These are phyloP conservation scores for Plusia festucae DNA, from an alignment of 2,888 invertebrate species.

Conservation along the genomic window DNA sequence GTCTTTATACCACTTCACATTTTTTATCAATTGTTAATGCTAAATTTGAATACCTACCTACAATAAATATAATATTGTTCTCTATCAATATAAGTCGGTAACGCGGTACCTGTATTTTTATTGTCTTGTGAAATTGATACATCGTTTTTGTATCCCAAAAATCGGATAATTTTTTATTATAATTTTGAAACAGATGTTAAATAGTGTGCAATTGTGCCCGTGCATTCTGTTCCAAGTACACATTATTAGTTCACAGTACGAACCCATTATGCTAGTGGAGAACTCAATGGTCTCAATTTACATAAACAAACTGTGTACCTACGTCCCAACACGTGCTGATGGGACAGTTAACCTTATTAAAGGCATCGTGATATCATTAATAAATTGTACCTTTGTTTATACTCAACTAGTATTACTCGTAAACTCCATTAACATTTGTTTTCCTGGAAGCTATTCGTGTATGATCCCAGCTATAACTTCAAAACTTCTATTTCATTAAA, in stretches of 20 bases:
- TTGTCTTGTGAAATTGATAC: too few relatives aligned
- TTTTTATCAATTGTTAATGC: too few relatives aligned
- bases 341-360: slow-evolving; percentile 25
- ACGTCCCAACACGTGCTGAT: slow-evolving; percentile 30
- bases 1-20: too few relatives aligned
- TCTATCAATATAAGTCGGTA: too few relatives aligned
- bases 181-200: slow-evolving; percentile 5
- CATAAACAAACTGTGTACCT: slow-evolving; percentile 43
- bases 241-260: slow-evolving; percentile 25
- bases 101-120: too few relatives aligned
- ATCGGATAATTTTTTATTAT: too few relatives aligned
- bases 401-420: slow-evolving; percentile 27
- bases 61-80: too few relatives aligned
- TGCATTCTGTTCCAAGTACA: slow-evolving; percentile 26
- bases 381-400: slow-evolving; percentile 43
- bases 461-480: not conserved
- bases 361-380: slow-evolving; percentile 27
- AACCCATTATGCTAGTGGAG: slow-evolving; percentile 28
- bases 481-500: not conserved
- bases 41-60: too few relatives aligned
- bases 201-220: slow-evolving; percentile 12
- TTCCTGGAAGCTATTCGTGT: not conserved
- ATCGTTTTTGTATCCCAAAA: not conserved
- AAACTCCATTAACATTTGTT: not conserved
- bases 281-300: slow-evolving; percentile 39